Evolutionary conservation across 2,797 vertebrate genomes (phyloP).

Genomic region (Cryptoblepharus egeriae): DNA sequence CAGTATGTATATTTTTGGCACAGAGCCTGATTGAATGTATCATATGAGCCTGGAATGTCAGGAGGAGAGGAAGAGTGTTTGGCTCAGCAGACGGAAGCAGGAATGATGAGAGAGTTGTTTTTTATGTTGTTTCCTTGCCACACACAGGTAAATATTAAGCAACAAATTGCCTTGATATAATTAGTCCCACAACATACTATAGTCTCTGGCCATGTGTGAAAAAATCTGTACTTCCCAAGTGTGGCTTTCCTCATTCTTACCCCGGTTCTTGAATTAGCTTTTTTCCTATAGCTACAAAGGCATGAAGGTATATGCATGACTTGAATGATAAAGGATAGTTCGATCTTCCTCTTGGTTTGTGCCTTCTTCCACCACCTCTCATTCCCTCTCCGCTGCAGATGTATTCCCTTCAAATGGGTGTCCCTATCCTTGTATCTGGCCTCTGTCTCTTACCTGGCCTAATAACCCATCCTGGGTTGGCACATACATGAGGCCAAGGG

Average conservation of each 20-base stretch:
- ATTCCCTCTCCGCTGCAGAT: too few species aligned
- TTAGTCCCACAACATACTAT: neutral
- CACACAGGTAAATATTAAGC: neutral
- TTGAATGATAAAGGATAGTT: too few species aligned
- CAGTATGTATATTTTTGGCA: conserved; percentile 16
- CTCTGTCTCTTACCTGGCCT: neutral
- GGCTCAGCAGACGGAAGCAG: neutral
- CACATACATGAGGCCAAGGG: too few species aligned
- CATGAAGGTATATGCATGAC: neutral
- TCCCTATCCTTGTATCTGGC: neutral
- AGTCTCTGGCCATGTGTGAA: neutral
- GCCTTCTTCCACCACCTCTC: too few species aligned
- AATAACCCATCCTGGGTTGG: too few species aligned
- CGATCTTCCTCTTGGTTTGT: neutral
- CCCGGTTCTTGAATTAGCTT: neutral
- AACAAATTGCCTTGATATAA: neutral
- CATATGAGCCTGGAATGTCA: conserved; percentile 27
- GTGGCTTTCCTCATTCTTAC: neutral
- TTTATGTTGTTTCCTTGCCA: neutral
- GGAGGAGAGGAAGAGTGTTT: neutral
- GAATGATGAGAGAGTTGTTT: neutral
- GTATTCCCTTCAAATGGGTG: neutral
- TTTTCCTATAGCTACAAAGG: neutral
- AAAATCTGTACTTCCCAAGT: neutral
- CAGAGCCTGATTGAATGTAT: conserved; percentile 5